Conservation (phyloP, 2,797 vertebrate species). For the Peromyscus nudipes region DNA sequence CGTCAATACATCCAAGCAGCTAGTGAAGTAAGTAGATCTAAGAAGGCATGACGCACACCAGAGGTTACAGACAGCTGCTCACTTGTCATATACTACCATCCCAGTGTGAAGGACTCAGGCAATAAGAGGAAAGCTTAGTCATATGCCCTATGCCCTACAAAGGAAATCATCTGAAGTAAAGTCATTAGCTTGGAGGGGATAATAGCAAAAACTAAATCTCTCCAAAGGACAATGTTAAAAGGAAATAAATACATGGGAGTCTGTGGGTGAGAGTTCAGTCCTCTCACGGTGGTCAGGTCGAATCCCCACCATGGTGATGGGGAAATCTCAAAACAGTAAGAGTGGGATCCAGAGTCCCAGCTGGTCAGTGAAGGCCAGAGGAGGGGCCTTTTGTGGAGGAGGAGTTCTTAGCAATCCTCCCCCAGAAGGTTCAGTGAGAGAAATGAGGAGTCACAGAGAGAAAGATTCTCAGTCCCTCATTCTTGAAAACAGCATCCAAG, state of each 20-base stretch:
- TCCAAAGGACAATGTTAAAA: slow-evolving; percentile 69
- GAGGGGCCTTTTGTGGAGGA: slow-evolving; percentile 38
- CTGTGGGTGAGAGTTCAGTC: slow-evolving; percentile 5
- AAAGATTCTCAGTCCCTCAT: not conserved
- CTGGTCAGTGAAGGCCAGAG: slow-evolving; percentile 11
- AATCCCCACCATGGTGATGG: no score
- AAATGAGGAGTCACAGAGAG: not conserved
- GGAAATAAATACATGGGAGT: slow-evolving; percentile 57
- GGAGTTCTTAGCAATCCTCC: slow-evolving; percentile 13
- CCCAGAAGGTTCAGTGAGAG: not conserved
- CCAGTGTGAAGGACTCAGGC: slow-evolving; percentile 69
- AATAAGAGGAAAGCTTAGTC: slow-evolving; percentile 65
- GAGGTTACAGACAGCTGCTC: no score
- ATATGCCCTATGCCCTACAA: slow-evolving; percentile 58
- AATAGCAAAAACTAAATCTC: slow-evolving; percentile 54
- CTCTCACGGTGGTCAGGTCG: not conserved
- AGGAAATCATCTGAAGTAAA: slow-evolving; percentile 65
- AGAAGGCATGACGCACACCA: slow-evolving; percentile 43
- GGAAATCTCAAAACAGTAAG: slow-evolving; percentile 43
- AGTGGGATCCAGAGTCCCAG: not conserved
- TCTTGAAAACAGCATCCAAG: not conserved
- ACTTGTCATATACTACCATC: not conserved
- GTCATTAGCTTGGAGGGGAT: slow-evolving; percentile 63
- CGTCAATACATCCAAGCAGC: not conserved
- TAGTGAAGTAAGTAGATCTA: slow-evolving; percentile 59